phyloP scores from a whole-genome alignment of 2,113 vertebrate species.

The Neogale vison region DNA sequence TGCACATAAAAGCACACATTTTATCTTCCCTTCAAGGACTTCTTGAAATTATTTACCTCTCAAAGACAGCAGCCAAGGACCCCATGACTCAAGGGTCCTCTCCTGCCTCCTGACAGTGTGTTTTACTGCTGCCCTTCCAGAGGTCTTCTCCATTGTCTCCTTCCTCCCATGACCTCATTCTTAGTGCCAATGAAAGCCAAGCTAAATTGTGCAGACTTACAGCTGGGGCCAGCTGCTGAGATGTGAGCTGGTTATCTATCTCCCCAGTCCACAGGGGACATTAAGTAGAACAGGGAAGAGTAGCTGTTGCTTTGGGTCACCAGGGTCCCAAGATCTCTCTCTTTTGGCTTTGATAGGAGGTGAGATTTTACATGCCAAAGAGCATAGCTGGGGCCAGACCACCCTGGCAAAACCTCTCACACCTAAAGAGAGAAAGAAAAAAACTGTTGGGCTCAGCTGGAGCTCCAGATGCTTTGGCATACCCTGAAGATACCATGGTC shows the following conservation, averaged over 20 bases:
- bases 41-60: constrained; percentile 68
- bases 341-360: neutral
- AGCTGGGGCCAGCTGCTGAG: constrained; percentile 42
- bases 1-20: constrained; percentile 36
- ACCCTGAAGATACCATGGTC: neutral
- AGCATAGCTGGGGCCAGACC: neutral
- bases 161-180: constrained; percentile 68
- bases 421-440: neutral
- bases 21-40: constrained; percentile 52
- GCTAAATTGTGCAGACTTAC: constrained; percentile 60
- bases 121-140: constrained; percentile 50
- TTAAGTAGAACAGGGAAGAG: neutral
- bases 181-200: constrained; percentile 47
- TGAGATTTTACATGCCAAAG: constrained; percentile 21
- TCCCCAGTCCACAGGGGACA: neutral
- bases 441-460: neutral
- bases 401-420: neutral
- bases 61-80: constrained; percentile 49
- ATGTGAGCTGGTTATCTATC: constrained; percentile 44
- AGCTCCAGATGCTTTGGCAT: neutral
- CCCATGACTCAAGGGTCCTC: constrained; percentile 28
- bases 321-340: neutral
- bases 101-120: neutral
- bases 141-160: constrained; percentile 48
- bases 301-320: neutral